Percentiles rank a stretch among this genome's conserved stretches.
phyloP scores from a whole-genome alignment of 2,113 vertebrate genomes.

The Aix galericulata region DNA sequence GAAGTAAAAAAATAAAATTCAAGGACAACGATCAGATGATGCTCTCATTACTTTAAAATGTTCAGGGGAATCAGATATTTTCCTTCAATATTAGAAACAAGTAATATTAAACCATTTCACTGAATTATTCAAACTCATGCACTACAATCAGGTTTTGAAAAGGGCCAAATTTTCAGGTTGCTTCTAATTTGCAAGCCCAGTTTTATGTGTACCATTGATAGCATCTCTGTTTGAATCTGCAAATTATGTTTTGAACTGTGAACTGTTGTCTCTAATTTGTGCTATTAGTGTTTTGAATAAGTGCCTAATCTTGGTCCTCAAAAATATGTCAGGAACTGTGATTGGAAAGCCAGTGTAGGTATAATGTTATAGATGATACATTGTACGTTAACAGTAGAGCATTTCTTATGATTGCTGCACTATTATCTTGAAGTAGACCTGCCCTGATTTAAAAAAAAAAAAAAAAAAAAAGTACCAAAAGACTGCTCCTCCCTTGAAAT shows the following conservation, averaged over 20 bases:
- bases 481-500: neutral
- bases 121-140: neutral
- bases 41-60: neutral
- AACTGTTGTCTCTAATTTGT: neutral
- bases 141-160: neutral
- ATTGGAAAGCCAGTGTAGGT: neutral
- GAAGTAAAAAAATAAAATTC: neutral
- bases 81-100: neutral
- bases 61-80: neutral
- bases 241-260: neutral
- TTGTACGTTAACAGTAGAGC: neutral
- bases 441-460: neutral
- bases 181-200: neutral
- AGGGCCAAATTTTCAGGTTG: neutral
- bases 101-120: neutral
- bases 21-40: neutral
- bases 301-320: neutral
- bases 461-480: neutral
- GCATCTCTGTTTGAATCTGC: neutral
- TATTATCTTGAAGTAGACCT: neutral
- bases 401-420: neutral
- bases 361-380: neutral
- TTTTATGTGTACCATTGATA: neutral
- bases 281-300: neutral
- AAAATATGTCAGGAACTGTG: neutral